These are phyloP conservation scores for Trididemnum miniatum DNA, from an alignment of 23 tunicate species.

Conservation along the genomic window DNA sequence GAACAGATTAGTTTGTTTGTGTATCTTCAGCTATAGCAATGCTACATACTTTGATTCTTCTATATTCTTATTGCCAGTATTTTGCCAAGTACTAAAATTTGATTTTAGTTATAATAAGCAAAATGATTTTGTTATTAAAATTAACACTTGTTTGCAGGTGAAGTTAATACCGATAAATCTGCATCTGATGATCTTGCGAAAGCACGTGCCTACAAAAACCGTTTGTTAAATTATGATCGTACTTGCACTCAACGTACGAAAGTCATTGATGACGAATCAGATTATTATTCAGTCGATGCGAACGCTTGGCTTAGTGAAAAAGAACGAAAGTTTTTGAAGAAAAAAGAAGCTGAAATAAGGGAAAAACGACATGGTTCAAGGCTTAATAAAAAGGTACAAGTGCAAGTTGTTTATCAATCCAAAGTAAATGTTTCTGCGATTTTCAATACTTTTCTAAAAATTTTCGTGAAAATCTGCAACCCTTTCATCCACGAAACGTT, in stretches of 20 bases:
- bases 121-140: too few relatives aligned
- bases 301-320: constrained; percentile 81
- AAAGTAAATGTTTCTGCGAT: too few relatives aligned
- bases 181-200: constrained; percentile 53
- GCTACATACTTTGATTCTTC: too few relatives aligned
- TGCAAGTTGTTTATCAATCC: too few relatives aligned
- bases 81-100: too few relatives aligned
- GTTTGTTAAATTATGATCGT: constrained; percentile 88
- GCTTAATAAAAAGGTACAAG: constrained; percentile 63
- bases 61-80: too few relatives aligned
- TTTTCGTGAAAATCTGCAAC: too few relatives aligned
- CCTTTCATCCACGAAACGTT: too few relatives aligned
- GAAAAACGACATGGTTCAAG: constrained; percentile 90
- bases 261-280: constrained; percentile 96
- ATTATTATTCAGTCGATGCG: constrained; percentile 77
- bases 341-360: constrained; percentile 73
- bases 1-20: too few relatives aligned
- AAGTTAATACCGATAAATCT: background rate
- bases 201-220: constrained; percentile 74
- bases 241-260: constrained; percentile 63
- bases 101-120: too few relatives aligned
- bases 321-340: constrained; percentile 55
- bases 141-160: constrained; percentile 1
- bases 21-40: too few relatives aligned
- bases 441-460: too few relatives aligned